These are phyloP conservation scores for Spilarctia lutea DNA, from an alignment of 2,888 invertebrate genomes.

Conservation along the genomic window DNA sequence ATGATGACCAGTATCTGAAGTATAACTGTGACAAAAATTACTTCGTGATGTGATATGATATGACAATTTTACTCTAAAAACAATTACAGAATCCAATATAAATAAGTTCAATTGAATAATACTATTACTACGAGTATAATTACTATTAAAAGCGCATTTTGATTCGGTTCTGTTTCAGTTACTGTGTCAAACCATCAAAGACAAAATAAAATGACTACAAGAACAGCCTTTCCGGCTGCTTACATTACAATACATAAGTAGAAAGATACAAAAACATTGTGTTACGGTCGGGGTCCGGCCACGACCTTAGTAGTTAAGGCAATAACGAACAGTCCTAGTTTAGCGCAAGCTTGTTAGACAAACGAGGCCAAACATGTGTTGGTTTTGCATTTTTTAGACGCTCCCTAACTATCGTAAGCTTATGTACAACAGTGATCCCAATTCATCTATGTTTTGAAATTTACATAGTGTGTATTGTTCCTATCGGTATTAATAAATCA, in stretches of 20 bases:
- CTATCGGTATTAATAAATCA: no score
- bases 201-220: conserved; percentile 21
- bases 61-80: no score
- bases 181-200: background rate
- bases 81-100: no score
- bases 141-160: no score
- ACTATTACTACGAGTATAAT: no score
- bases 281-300: conserved; percentile 42
- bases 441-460: conserved; percentile 31
- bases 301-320: conserved; percentile 45
- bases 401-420: conserved; percentile 39
- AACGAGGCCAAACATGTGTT: conserved; percentile 53
- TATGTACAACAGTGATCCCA: conserved; percentile 28
- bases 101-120: no score
- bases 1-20: no score
- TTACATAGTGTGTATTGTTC: no score
- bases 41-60: no score
- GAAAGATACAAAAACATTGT: conserved; percentile 42
- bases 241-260: conserved; percentile 41
- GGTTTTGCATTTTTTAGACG: conserved; percentile 52
- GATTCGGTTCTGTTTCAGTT: background rate
- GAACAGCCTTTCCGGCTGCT: conserved; percentile 26
- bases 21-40: no score
- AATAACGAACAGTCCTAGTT: conserved; percentile 50
- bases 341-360: conserved; percentile 55